phyloP scores from a whole-genome alignment of 2,797 vertebrate genomes.

The Coluber constrictor region DNA sequence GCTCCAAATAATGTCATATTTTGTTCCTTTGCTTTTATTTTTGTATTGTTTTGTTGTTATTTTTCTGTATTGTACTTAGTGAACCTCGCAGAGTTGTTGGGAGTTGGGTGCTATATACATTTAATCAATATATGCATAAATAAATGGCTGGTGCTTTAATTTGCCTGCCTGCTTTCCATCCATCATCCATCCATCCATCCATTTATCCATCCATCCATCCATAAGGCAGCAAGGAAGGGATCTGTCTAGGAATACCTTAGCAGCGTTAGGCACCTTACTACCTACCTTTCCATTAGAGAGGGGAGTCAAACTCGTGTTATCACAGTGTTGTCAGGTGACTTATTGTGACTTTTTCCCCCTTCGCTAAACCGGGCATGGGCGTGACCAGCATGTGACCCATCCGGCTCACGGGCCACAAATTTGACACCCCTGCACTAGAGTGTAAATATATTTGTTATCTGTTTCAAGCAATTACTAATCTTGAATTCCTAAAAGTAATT shows the following conservation, averaged over 20 bases:
- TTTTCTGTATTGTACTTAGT: background rate
- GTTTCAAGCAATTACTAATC: background rate
- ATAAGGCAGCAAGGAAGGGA: background rate
- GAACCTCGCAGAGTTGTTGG: background rate
- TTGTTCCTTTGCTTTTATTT: background rate
- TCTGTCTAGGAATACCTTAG: background rate
- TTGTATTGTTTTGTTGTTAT: background rate
- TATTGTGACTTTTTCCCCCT: too few species aligned
- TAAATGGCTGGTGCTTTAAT: background rate
- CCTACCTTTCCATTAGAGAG: background rate
- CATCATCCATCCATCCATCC: background rate
- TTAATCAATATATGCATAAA: background rate
- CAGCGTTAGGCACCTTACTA: background rate
- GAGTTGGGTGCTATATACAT: background rate
- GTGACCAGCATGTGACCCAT: too few species aligned
- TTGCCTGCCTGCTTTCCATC: background rate
- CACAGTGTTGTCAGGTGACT: fast-evolving
- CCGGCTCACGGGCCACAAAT: too few species aligned
- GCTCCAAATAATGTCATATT: background rate
- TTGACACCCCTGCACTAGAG: too few species aligned
- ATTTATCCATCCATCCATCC: background rate
- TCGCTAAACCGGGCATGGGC: too few species aligned
- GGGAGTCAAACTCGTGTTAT: too few species aligned
- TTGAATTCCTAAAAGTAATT: background rate
- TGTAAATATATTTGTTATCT: background rate